phyloP scores from a whole-genome alignment of 53 echinoderm and acorn worm genomes.

The Apostichopus leukothele region DNA sequence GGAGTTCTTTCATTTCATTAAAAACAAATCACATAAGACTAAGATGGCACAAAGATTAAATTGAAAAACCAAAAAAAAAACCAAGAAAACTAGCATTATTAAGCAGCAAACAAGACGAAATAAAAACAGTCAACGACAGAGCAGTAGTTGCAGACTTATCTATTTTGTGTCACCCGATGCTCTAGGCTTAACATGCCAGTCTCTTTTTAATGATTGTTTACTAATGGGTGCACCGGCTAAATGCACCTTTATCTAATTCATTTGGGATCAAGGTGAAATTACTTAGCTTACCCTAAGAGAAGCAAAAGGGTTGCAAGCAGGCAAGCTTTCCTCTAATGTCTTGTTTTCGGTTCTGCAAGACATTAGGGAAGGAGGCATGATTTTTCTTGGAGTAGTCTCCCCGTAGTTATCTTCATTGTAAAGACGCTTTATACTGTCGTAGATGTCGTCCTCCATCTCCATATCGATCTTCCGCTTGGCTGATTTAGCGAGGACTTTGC shows the following conservation, averaged over 20 bases:
- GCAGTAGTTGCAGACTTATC: neutral
- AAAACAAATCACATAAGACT: neutral
- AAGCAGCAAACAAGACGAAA: neutral
- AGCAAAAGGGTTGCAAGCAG: constrained; percentile 75
- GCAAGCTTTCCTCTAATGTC: constrained; percentile 66
- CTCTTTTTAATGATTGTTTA: too few relatives aligned
- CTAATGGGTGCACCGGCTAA: neutral
- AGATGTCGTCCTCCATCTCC: constrained; percentile 70
- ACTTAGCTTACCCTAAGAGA: constrained; percentile 79
- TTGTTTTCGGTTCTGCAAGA: constrained; percentile 77
- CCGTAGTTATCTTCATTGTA: constrained; percentile 75
- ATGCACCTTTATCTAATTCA: neutral
- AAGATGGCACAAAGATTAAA: neutral
- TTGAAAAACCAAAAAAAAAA: neutral
- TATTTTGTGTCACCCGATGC: neutral
- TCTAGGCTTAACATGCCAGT: neutral
- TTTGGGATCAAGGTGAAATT: constrained; percentile 41
- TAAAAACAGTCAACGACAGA: neutral
- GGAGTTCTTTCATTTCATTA: too few relatives aligned
- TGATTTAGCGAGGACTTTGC: constrained; percentile 36
- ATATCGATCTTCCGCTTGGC: constrained; percentile 81
- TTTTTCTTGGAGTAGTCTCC: constrained; percentile 48
- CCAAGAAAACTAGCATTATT: neutral
- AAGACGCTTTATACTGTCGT: constrained; percentile 91
- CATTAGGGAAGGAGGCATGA: constrained; percentile 50